Conservation (phyloP, 2,113 vertebrate genomes). For the Erinaceus europaeus region DNA sequence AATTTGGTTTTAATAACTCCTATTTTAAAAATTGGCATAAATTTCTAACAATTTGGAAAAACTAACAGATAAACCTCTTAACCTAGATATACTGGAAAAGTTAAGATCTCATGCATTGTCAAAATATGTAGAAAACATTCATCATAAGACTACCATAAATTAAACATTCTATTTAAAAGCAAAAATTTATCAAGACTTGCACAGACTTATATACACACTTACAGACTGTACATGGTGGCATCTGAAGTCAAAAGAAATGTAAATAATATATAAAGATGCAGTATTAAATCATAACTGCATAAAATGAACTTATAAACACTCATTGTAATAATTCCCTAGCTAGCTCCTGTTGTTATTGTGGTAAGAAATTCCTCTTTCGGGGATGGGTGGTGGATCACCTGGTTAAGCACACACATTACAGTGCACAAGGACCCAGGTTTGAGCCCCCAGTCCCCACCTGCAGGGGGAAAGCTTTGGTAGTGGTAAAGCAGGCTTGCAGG, state of each 20-base stretch:
- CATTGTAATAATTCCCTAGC: neutral
- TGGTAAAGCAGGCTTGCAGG: too few relatives aligned
- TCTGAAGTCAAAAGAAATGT: neutral
- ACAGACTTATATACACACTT: neutral
- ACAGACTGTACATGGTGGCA: neutral
- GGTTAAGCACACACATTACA: too few relatives aligned
- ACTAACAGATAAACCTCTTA: neutral
- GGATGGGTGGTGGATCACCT: too few relatives aligned
- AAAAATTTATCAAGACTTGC: neutral
- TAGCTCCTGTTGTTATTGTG: neutral
- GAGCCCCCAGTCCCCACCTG: too few relatives aligned
- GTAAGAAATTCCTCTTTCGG: too few relatives aligned
- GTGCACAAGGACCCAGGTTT: too few relatives aligned
- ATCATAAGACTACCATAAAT: neutral
- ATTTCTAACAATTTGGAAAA: neutral
- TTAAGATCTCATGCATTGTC: neutral
- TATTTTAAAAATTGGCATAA: neutral
- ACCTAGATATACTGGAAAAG: neutral
- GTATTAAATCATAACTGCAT: neutral
- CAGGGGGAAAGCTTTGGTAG: too few relatives aligned
- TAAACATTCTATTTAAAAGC: neutral
- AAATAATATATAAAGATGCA: neutral
- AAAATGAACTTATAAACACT: neutral
- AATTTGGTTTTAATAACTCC: neutral
- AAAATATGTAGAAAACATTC: neutral